Evolutionary conservation across 2,113 vertebrate species (phyloP), one percentile per base, ranked within the genome.

Genomic region (Ailuropoda melanoleuca): DNA sequence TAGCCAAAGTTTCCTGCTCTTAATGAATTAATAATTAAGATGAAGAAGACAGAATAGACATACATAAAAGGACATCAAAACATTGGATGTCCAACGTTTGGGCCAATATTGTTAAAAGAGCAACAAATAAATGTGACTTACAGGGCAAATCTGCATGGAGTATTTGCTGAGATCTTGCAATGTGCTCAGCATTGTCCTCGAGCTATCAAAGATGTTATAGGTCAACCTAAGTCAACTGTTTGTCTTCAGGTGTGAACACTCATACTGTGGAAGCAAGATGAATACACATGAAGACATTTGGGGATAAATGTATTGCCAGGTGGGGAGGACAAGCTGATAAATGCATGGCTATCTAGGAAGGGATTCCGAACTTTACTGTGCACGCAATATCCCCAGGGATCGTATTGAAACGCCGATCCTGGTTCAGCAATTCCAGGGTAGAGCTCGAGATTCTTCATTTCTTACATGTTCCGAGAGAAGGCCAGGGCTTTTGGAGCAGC

Each of bases 1-100:
- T 1, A 83, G 10, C 17, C n/a, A 50, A 64, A 53, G 34, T 46
- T 78, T 34, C 50, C 74, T 94, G 64, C 15, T 55, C 31, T 94
- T 90, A 91, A 55, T 8, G 48, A n/a, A 23, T 37, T 68, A 74
- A 66, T 62, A 87, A 95, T 70, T 93, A 81, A 94, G 58, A 85
- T 68, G 34, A 83, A 66, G 23, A 74, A 84, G 68, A 84, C 26
- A 77, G 39, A 89, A 26, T 10, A 95, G 34, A 8, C 23, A 55
- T 43, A 53, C 31, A 46, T 31, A 85, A 64, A 93, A 85, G 64
- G 53, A 92, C 50, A 84, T 66, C 0, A 13, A 90, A 94, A 87
- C 31, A 58, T 23, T 78, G 23, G 23, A 9, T 56, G n/a, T 53
- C 46, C 18, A 29, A 46, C 68, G 12, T 31, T 75, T 26, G 43